Conservation (phyloP, 2,113 vertebrate genomes). For the Micromys minutus region DNA sequence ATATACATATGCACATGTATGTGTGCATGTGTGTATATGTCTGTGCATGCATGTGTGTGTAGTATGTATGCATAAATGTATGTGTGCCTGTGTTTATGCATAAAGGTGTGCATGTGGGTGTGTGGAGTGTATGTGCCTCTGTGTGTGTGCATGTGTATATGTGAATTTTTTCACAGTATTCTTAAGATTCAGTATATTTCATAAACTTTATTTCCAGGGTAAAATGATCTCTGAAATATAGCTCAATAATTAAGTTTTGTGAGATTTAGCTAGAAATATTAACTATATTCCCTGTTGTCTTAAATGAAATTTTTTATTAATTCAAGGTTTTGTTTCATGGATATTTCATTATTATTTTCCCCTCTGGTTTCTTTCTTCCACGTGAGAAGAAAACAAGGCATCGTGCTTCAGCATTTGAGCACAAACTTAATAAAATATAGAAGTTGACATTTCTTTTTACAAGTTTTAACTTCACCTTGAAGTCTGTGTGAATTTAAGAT, state of each 20-base stretch:
- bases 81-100: not conserved
- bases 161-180: not conserved
- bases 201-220: constrained; percentile 25
- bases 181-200: not conserved
- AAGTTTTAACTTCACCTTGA: not conserved
- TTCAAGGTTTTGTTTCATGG: not conserved
- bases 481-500: constrained; percentile 12
- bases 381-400: not conserved
- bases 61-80: not conserved
- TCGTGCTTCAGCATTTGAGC: not conserved
- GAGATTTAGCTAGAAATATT: constrained; percentile 9
- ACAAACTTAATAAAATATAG: not conserved
- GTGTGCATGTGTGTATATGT: not conserved
- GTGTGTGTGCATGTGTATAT: not conserved
- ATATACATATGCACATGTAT: not conserved
- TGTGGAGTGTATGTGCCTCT: not conserved
- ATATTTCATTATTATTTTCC: not conserved
- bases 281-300: not conserved
- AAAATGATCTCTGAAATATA: constrained; percentile 16
- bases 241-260: not conserved
- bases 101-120: not conserved
- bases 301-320: not conserved
- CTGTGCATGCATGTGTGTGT: not conserved
- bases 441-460: constrained; percentile 26
- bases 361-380: not conserved